Base-by-base conservation (phyloP, 2,113 vertebrate species). In the Scomber colias region DNA sequence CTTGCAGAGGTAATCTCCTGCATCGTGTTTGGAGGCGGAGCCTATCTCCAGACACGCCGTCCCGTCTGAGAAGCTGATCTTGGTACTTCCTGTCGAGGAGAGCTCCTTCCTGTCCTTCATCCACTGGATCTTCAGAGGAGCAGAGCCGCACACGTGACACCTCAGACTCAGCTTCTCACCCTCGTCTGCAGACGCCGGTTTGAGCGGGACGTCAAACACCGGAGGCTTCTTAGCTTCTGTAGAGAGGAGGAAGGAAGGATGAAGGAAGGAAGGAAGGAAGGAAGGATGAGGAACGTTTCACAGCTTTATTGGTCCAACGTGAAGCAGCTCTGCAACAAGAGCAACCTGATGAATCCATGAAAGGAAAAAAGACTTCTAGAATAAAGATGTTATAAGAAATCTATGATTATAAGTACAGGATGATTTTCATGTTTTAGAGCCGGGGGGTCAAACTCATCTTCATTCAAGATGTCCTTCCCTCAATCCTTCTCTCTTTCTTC, bases 1-100 rank as follows among this genome's bases (percentile, higher is more conserved):
- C 94, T 99, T 99, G 90, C 98, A 99, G 30, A 97, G 84, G 51
- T 98, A 99, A 79, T 99, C 98, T 4, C 97, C 98, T 0, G 95
- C 92, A 65, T 98, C 96, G 0, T 94, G 94, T 85, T 95, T 97
- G 21, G 94, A 93, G 27, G 93, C 91, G 4, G 90, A 67, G 84
- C 87, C 92, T 75, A 99, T 92, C 87, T 98, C 97, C 84, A 99
- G 87, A 51, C 95, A 90, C 57, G 97, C 97, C 2, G 94, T 96
- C 75, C 97, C 96, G 0, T 96, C 95, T 19, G 92, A 94, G 92
- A 98, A 99, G 77, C 94, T 97, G 81, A 97, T 95, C 79, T 62
- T 96, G 82, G 95, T 96, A 91, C 79, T 97, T 53, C 96, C 95
- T 1, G 95, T 95, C 12, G 96, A 92, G 56, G 88, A 94, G 79